Percentiles rank a stretch among this genome's conserved stretches.
phyloP scores from a whole-genome alignment of 2,113 vertebrate genomes.

The Progne subis region DNA sequence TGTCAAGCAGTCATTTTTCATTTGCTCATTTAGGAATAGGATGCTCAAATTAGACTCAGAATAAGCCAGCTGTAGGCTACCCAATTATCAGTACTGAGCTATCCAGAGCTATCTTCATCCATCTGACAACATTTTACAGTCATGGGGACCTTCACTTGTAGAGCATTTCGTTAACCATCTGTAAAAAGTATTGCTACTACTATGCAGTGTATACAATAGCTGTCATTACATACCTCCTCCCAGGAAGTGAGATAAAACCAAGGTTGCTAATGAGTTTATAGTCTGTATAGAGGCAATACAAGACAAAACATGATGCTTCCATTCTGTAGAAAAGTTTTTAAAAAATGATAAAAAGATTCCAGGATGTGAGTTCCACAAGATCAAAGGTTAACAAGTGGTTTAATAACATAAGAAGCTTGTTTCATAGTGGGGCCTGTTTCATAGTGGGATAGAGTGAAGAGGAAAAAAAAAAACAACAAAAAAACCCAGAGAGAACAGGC shows the following conservation, averaged over 20 bases:
- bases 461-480: neutral
- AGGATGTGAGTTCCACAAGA: neutral
- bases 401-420: neutral
- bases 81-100: neutral
- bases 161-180: neutral
- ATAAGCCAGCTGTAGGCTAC: constrained; percentile 2
- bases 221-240: neutral
- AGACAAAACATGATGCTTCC: neutral
- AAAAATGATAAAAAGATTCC: neutral
- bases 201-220: neutral
- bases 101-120: neutral
- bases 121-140: neutral
- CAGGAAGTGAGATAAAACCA: neutral
- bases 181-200: neutral
- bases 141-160: neutral
- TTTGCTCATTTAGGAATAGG: constrained; percentile 11
- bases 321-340: neutral
- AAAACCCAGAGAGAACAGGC: neutral
- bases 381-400: neutral
- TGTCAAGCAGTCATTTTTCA: constrained; percentile 37
- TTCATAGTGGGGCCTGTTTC: neutral
- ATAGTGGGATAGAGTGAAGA: neutral
- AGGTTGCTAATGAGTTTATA: neutral
- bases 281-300: neutral
- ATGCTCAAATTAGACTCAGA: neutral